Base-by-base conservation (phyloP, 2,888 invertebrate genomes). In the Druceiella hillmani region DNA sequence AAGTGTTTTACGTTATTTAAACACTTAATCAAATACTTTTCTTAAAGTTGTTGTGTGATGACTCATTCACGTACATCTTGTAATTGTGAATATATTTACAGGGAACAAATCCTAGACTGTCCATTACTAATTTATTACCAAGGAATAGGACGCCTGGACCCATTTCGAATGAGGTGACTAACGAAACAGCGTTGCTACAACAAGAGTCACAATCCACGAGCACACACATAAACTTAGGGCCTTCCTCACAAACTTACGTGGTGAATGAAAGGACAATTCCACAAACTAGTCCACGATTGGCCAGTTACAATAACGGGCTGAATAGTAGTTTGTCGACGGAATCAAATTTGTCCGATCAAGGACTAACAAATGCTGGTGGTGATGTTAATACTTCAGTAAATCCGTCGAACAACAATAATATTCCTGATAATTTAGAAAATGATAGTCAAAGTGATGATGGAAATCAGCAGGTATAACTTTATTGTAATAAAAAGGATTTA, bases 361-460 rank as follows among this genome's bases (percentile, higher is more conserved):
- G 42, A 2, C 56, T 50, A n/a, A 62, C 62, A 17, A 55, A 59
- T 6, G 56, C 55, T 1, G 68, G 68, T 38, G 63, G 65, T 33
- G 68, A 68, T 38, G 63, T 66, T 33, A 67, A 66, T 54, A 59
- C 62, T 3, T 66, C 68, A 1, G 63, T 66, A 14, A 69, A 69
- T 48, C 67, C 68, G 1, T 59, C 66, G 2, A 69, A 68, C 44
- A 69, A 68, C 41, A 69, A 69, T 44, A 68, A 70, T 44, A 65
- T 66, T 36, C 61, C 66, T 56, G 67, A 68, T 41, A 65, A 64
- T 52, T 58, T 56, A 15, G 70, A 69, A 43, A 67, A 65, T 57
- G 69, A 69, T 17, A 68, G 65, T 39, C 64, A 66, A 45, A 69
- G 70, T 56, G 70, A 70, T 38, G 69, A 69, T 55, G 67, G 67